phyloP scores from a whole-genome alignment of 2,888 invertebrate genomes.

The Hymenopus coronatus region DNA sequence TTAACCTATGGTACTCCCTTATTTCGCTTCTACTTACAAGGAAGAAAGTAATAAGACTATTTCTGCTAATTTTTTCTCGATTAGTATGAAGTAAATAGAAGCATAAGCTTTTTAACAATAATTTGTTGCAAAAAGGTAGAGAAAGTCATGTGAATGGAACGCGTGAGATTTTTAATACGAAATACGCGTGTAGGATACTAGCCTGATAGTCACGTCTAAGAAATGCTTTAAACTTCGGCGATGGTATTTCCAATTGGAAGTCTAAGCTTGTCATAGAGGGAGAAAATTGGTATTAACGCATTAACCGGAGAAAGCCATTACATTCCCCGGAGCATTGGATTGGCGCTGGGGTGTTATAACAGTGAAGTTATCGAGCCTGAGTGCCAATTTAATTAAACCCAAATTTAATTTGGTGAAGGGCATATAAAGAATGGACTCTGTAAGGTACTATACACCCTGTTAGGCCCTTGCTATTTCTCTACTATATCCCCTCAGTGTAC shows the following conservation, averaged over 20 bases:
- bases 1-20: too few relatives aligned
- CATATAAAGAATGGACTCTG: neutral
- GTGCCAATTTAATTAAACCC: conserved; percentile 14
- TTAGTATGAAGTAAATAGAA: too few relatives aligned
- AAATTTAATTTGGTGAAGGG: conserved; percentile 11
- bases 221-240: neutral
- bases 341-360: neutral
- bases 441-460: neutral
- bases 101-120: too few relatives aligned
- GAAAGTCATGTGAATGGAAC: too few relatives aligned
- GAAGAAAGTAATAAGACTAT: too few relatives aligned
- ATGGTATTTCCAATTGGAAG: neutral
- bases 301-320: neutral
- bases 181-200: too few relatives aligned
- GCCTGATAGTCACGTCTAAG: too few relatives aligned
- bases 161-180: too few relatives aligned
- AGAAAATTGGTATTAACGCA: neutral
- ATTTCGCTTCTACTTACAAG: too few relatives aligned
- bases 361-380: neutral
- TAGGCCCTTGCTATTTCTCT: neutral
- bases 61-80: too few relatives aligned
- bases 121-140: too few relatives aligned
- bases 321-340: neutral
- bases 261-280: too few relatives aligned
- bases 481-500: neutral